Evolutionary conservation across 2,888 invertebrate genomes (phyloP), one percentile per base, ranked within the genome.

Genomic region (Campoletis raptor): DNA sequence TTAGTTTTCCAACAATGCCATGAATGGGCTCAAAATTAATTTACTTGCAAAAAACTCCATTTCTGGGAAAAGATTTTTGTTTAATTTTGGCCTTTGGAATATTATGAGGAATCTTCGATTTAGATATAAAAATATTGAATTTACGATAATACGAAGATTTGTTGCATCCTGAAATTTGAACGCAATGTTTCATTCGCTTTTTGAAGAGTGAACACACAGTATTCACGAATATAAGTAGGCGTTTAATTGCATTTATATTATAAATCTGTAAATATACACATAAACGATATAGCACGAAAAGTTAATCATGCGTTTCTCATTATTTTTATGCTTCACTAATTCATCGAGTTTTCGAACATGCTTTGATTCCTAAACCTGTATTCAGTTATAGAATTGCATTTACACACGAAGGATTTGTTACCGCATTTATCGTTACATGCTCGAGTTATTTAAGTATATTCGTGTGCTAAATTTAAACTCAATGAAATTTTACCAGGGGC

Each of bases 271-370:
- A 90, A 90, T 89, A 88, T 67, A 77, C 45, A 69, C 64, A 66
- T 74, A 87, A 54, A 87, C 83, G 87, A 83, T 77, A 57, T 83
- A 85, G 87, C 88, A 88, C 87, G 88, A 91, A 87, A 90, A 91
- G 89, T 89, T 90, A 90, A 91, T 91, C 90, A 90, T 90, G 90
- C 91, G 90, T 90, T 91, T 89, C 89, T 87, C 81, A 77, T 37
- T 52, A 87, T 87, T 88, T 89, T 87, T 87, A 83, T 87, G 81
- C 85, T 86, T 85, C 84, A 48, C 79, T 85, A 85, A 86, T 87
- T 87, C 79, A 80, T 87, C 82, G 82, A 40, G 69, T 76, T 85
- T 81, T 81, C 76, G 66, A 82, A 73, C 72, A 74, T 30, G 37
- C 36, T 18, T 37, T 54, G 64, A 85, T 74, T 40, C 18, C 72